Evolutionary conservation across 2,888 invertebrate genomes (phyloP), one percentile per base, ranked within the genome.

Genomic region (Gymnoscelis rufifasciata): DNA sequence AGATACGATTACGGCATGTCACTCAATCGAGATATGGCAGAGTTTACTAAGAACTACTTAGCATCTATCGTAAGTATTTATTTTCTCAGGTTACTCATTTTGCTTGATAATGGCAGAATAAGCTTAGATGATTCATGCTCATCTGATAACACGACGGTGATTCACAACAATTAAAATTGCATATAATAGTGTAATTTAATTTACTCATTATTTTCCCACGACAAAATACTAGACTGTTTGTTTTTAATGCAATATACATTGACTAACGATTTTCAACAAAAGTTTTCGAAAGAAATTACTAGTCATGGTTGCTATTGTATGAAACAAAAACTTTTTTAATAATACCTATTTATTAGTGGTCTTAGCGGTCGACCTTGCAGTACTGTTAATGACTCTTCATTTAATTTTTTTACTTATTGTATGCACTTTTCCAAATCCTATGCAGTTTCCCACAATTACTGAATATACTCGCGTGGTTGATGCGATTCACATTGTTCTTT

Each of bases 1-100:
- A 91, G 92, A 60, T 97, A 93, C 67, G 97, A 97, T 71, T 97
- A 93, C 68, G 93, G 94, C 0, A 92, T 96, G 90, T 95, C 95
- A 0, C 80, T 96, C 1, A 93, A 95, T 74, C 88, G 94, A 55
- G 95, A 96, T 59, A 90, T 96, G 88, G 97, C 97, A 0, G 94
- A 94, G 67, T 95, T 93, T 63, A 95, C 97, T 0, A 93, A 93
- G 71, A 94, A 94, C 67, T 97, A 96, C 71, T 92, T 94, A 64
- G 90, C 94, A 54, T 87, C 89, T 5, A 79, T 88, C 52, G 88
- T 89, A 54, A 83, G 88, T 83, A 88, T 43, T 15, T 8, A n/a
- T 1, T 33, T 19, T 19, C 19, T 19, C 19, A 19, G 19, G 19
- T 19, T n/a, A 19, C 19, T 19, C 19, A 5, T 19, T 19, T 19